These are phyloP conservation scores for Lepidochrysops patricia DNA, from an alignment of 2,888 invertebrate species.

Conservation along the genomic window DNA sequence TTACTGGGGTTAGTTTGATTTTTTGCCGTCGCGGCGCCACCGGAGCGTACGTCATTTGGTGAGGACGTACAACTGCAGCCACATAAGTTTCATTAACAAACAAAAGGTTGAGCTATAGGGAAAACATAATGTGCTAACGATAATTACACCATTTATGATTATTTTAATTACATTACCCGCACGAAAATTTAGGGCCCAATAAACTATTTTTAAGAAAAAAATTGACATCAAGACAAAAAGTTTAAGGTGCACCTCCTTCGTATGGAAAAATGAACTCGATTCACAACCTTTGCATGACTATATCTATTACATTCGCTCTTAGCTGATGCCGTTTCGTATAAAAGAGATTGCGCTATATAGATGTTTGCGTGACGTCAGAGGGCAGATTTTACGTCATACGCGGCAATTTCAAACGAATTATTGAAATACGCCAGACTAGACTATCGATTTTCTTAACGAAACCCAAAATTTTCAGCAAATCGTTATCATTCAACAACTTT, in stretches of 20 bases:
- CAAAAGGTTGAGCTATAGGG: conserved; percentile 15
- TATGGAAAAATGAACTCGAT: conserved; percentile 55
- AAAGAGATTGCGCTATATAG: conserved; percentile 35
- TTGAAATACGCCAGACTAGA: conserved; percentile 51
- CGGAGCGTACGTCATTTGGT: conserved; percentile 61
- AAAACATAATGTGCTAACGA: neutral
- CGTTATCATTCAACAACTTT: neutral
- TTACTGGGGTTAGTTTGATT: conserved; percentile 53
- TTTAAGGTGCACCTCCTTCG: conserved; percentile 47
- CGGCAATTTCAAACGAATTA: conserved; percentile 67
- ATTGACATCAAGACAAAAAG: conserved; percentile 18
- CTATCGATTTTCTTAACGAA: conserved; percentile 49
- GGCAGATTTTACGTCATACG: conserved; percentile 59
- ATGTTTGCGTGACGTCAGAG: conserved; percentile 53
- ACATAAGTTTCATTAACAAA: conserved; percentile 55
- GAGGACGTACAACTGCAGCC: conserved; percentile 50
- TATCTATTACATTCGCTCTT: conserved; percentile 41
- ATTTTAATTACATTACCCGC: neutral
- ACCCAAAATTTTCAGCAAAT: conserved; percentile 19
- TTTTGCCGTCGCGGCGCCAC: conserved; percentile 48
- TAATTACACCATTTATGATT: neutral
- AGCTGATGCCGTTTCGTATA: conserved; percentile 39
- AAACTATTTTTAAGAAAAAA: neutral
- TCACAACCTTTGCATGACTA: conserved; percentile 59
- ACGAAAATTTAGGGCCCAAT: neutral